Conservation (phyloP, 2,888 invertebrate species). For the Synergus japonicus region DNA sequence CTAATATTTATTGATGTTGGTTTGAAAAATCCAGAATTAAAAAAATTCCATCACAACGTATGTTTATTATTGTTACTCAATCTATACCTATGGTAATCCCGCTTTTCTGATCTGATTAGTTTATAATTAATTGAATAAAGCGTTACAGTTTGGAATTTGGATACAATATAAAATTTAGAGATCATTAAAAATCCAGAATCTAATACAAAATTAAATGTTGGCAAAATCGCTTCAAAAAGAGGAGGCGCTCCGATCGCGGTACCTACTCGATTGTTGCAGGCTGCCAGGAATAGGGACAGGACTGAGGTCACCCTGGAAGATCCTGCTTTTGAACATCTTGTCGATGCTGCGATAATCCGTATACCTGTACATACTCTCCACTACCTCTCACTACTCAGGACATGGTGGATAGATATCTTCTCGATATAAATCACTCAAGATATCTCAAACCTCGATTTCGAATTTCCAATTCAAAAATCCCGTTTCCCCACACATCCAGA, state of each 20-base stretch:
- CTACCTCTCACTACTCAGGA: neutral
- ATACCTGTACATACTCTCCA: conserved; percentile 62
- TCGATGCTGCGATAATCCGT: conserved; percentile 64
- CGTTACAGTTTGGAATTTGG: too few relatives aligned
- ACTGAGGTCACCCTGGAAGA: conserved; percentile 71
- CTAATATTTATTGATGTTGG: too few relatives aligned
- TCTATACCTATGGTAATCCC: too few relatives aligned
- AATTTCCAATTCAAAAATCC: neutral
- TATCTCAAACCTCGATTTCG: neutral
- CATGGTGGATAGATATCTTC: neutral
- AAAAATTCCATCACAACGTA: too few relatives aligned
- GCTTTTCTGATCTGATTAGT: too few relatives aligned
- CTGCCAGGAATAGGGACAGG: conserved; percentile 68
- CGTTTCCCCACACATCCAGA: neutral
- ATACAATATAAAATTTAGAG: too few relatives aligned
- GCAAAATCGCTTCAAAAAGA: neutral
- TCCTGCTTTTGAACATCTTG: conserved; percentile 72
- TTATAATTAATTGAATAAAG: too few relatives aligned
- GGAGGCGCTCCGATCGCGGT: conserved; percentile 42
- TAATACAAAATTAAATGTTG: neutral
- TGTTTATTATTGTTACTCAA: too few relatives aligned
- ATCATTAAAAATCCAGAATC: neutral
- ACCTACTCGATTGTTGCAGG: conserved; percentile 71
- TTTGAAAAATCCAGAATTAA: too few relatives aligned
- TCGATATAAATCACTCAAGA: conserved; percentile 10